Percentiles rank a stretch among this genome's conserved stretches.
Conservation (phyloP, 1,140 invertebrate species). For the Delia radicum region DNA sequence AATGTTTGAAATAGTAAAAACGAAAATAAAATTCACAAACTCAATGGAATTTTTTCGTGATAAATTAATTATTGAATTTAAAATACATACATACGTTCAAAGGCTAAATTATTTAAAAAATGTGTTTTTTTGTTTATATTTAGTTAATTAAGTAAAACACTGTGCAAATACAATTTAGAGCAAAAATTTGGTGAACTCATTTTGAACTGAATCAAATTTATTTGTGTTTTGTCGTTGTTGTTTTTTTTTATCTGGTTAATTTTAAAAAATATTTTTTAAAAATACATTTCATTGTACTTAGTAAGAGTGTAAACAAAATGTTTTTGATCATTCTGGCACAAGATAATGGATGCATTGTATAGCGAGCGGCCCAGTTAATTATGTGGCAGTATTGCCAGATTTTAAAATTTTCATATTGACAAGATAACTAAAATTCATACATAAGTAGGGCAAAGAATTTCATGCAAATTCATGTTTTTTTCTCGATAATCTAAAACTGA, state of each 20-base stretch:
- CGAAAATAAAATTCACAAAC: neutral
- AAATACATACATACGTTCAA: neutral
- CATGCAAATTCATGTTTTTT: too few relatives aligned
- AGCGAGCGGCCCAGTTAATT: too few relatives aligned
- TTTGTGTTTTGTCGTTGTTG: neutral
- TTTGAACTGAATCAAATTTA: neutral
- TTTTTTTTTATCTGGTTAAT: neutral
- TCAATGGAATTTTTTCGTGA: neutral
- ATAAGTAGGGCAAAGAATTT: too few relatives aligned
- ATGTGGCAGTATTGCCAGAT: too few relatives aligned
- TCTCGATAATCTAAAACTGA: too few relatives aligned
- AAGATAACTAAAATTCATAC: too few relatives aligned
- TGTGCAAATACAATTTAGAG: neutral
- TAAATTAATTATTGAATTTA: neutral
- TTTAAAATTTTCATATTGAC: too few relatives aligned
- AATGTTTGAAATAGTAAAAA: neutral
- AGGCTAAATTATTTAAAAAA: neutral
- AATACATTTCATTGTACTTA: neutral
- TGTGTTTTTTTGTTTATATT: neutral
- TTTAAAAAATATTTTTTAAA: neutral
- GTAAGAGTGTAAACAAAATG: neutral
- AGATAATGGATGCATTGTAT: neutral
- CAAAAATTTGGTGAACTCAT: neutral
- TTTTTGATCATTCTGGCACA: neutral
- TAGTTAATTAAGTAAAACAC: neutral